phyloP scores from a whole-genome alignment of 2,888 invertebrate species.

The Chromoteleia sp. region DNA sequence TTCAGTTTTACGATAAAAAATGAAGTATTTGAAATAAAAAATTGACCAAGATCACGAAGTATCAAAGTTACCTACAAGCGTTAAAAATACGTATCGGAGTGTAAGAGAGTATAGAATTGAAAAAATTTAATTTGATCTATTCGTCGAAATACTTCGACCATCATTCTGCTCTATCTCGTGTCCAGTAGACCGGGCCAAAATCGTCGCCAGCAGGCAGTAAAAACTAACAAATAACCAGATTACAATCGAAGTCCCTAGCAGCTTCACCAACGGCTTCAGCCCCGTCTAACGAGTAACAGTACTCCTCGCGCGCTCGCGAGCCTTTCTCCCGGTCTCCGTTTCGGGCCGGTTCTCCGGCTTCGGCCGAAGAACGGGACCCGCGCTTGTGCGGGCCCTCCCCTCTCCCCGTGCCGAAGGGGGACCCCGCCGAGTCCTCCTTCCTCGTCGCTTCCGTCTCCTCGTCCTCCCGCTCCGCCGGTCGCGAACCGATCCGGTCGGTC shows the following conservation, averaged over 20 bases:
- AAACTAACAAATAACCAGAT: constrained; percentile 47
- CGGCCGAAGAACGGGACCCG: constrained; percentile 68
- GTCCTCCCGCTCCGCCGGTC: too few relatives aligned
- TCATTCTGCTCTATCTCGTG: not conserved
- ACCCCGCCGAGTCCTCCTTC: too few relatives aligned
- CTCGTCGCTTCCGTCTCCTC: too few relatives aligned
- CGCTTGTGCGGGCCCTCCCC: constrained; percentile 39
- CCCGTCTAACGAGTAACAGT: constrained; percentile 60
- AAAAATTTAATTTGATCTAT: too few relatives aligned
- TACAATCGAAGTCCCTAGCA: constrained; percentile 54
- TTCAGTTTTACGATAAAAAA: too few relatives aligned
- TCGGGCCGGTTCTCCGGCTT: constrained; percentile 39
- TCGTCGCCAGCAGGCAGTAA: constrained; percentile 3
- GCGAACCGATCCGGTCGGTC: too few relatives aligned
- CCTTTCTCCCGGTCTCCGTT: constrained; percentile 52
- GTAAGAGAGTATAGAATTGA: too few relatives aligned
- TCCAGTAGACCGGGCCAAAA: not conserved
- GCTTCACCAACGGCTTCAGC: constrained; percentile 52
- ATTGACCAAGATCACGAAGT: too few relatives aligned
- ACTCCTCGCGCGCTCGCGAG: constrained; percentile 36
- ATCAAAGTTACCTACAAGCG: too few relatives aligned
- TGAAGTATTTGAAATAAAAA: too few relatives aligned
- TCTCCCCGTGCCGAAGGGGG: not conserved
- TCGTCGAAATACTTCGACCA: too few relatives aligned
- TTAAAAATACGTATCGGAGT: too few relatives aligned